A percentile compares a stretch with the other conserved stretches of the same genome.
phyloP scores from a whole-genome alignment of 2,888 invertebrate species.

The Cotesia congregata region DNA sequence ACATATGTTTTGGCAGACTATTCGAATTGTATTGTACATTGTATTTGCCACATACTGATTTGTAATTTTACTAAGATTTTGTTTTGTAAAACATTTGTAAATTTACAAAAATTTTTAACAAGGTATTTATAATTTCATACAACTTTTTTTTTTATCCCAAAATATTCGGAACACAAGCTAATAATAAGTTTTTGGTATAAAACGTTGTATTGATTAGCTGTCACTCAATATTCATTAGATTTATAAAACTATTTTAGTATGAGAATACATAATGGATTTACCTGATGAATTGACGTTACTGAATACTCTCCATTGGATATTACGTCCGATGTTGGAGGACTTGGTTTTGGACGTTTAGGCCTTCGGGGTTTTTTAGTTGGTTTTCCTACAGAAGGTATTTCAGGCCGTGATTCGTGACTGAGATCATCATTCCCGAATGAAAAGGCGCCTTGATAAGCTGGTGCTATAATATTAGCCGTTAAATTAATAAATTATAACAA shows the following conservation, averaged over 20 bases:
- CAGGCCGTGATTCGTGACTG: slow-evolving; percentile 61
- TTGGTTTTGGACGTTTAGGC: slow-evolving; percentile 59
- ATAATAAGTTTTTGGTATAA: slow-evolving; percentile 20
- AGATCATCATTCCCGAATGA: slow-evolving; percentile 62
- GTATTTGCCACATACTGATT: no score
- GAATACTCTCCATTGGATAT: slow-evolving; percentile 59
- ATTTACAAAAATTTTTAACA: no score
- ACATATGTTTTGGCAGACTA: no score
- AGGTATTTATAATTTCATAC: not conserved
- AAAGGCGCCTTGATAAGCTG: slow-evolving; percentile 55
- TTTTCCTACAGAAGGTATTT: slow-evolving; percentile 53
- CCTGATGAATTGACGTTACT: slow-evolving; percentile 66
- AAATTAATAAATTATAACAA: not conserved
- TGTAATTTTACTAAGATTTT: no score
- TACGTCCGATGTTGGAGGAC: slow-evolving; percentile 59
- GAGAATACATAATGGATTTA: slow-evolving; percentile 43
- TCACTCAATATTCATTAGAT: slow-evolving; percentile 4
- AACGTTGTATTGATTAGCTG: slow-evolving; percentile 19
- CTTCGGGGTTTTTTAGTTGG: slow-evolving; percentile 61
- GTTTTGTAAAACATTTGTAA: no score
- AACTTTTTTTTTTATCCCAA: not conserved
- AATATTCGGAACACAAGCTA: slow-evolving; percentile 8
- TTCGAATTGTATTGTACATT: no score
- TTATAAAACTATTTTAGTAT: slow-evolving; percentile 10
- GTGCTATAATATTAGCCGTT: slow-evolving; percentile 48